These are phyloP conservation scores for Holcopasites calliopsidis DNA, from an alignment of 1,140 invertebrate genomes.

Conservation along the genomic window DNA sequence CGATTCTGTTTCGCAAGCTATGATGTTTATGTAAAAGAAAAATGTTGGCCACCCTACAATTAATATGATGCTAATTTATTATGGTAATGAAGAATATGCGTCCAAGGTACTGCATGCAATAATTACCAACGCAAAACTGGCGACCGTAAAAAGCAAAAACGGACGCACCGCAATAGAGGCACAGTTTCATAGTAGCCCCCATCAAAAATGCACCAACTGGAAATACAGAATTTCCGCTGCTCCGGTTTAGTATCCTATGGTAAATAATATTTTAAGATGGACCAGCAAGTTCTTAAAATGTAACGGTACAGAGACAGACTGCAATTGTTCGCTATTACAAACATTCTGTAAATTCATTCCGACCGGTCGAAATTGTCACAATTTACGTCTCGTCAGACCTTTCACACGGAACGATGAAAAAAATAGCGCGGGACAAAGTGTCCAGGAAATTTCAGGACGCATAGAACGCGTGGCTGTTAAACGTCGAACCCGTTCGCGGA, in stretches of 20 bases:
- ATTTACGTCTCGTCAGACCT: not conserved
- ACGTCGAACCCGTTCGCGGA: conserved; percentile 46
- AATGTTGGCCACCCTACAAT: too few relatives aligned
- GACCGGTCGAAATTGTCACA: not conserved
- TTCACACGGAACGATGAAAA: conserved; percentile 11
- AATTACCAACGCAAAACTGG: conserved; percentile 7
- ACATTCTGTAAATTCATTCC: conserved; percentile 3
- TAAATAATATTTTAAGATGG: not conserved
- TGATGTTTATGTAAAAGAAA: too few relatives aligned
- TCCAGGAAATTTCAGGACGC: conserved; percentile 49
- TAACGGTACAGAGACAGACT: too few relatives aligned
- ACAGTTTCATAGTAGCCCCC: not conserved
- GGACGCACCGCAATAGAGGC: not conserved
- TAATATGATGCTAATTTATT: too few relatives aligned
- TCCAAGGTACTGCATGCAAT: not conserved
- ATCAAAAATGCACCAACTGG: not conserved
- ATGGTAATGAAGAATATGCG: too few relatives aligned
- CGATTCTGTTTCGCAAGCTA: not conserved
- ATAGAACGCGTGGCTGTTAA: conserved; percentile 59
- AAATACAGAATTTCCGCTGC: not conserved
- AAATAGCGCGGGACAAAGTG: conserved; percentile 42
- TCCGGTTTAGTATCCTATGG: not conserved
- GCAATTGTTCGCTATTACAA: not conserved
- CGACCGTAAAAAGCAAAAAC: conserved; percentile 2
- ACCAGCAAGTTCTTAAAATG: not conserved